A percentile compares a stretch with the other conserved stretches of the same genome.
These are phyloP conservation scores for Ectropis crepuscularia DNA, from an alignment of 2,888 invertebrate species.

Conservation along the genomic window DNA sequence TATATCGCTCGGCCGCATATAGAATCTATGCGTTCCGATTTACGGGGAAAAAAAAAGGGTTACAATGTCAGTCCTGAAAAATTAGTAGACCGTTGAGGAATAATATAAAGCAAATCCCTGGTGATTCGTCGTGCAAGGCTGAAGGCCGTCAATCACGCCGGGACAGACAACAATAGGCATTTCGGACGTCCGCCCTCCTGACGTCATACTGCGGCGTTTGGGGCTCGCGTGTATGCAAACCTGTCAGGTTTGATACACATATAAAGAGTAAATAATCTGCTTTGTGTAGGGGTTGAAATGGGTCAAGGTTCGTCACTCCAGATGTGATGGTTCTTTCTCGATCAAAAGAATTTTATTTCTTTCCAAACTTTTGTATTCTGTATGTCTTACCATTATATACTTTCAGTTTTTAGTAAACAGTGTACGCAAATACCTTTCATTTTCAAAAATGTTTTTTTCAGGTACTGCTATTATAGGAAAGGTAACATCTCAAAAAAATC, in stretches of 20 bases:
- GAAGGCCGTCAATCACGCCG: conserved; percentile 49
- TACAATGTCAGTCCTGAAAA: not conserved
- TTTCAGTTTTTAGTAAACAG: too few relatives aligned
- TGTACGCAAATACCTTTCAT: too few relatives aligned
- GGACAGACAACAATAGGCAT: conserved; percentile 66
- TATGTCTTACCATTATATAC: too few relatives aligned
- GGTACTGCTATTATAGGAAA: too few relatives aligned
- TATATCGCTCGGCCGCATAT: too few relatives aligned
- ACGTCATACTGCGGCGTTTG: conserved; percentile 64
- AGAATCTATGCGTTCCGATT: too few relatives aligned
- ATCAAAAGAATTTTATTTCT: too few relatives aligned
- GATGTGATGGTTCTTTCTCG: not conserved
- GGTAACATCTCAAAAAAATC: too few relatives aligned
- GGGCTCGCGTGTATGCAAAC: conserved; percentile 38
- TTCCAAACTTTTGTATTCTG: too few relatives aligned
- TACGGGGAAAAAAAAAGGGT: too few relatives aligned
- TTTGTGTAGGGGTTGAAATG: conserved; percentile 11
- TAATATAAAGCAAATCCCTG: conserved; percentile 6
- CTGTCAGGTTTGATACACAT: conserved; percentile 32
- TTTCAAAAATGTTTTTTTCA: too few relatives aligned
- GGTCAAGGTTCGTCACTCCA: not conserved
- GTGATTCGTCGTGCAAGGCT: conserved; percentile 23
- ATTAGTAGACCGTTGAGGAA: conserved; percentile 2
- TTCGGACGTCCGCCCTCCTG: conserved; percentile 53
- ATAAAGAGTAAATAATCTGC: conserved; percentile 16